These are phyloP conservation scores for Oreochromis aureus DNA, from an alignment of 2,113 vertebrate genomes.

Conservation along the genomic window DNA sequence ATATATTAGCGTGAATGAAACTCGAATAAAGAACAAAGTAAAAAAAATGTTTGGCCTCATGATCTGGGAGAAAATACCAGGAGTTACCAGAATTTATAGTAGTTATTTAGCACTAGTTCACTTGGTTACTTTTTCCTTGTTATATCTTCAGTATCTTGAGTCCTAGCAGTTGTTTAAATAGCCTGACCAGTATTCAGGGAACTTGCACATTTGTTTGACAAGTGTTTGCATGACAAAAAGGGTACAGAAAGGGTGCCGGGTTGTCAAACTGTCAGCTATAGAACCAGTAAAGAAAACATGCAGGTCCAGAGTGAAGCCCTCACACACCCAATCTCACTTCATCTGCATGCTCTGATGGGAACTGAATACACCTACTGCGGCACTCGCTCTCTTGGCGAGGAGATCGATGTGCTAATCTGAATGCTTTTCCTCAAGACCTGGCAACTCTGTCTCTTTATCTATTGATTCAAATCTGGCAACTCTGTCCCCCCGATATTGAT, in stretches of 20 bases:
- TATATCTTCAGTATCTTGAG: neutral
- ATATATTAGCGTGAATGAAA: neutral
- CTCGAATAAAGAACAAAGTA: neutral
- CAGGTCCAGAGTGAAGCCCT: neutral
- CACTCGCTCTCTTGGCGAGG: conserved; percentile 1
- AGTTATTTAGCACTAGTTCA: neutral
- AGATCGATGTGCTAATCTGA: conserved; percentile 54
- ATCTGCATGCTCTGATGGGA: neutral
- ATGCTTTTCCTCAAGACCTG: conserved; percentile 16
- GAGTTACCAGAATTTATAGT: neutral
- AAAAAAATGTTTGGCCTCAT: neutral
- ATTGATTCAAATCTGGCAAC: conserved; percentile 30
- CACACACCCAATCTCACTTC: neutral
- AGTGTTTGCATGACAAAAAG: neutral
- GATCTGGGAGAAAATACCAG: neutral
- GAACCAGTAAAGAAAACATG: neutral
- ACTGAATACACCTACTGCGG: neutral
- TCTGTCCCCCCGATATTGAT: conserved; percentile 20
- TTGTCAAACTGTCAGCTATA: neutral
- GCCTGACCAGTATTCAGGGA: neutral
- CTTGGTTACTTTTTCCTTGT: neutral
- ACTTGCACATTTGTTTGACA: neutral
- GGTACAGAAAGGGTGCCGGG: rapidly evolving
- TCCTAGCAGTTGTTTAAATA: neutral
- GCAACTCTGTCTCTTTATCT: conserved; percentile 13